Percentiles rank a stretch among this genome's conserved stretches.
Evolutionary conservation across 2,113 vertebrate species (phyloP).

Genomic region (Thunnus maccoyii): DNA sequence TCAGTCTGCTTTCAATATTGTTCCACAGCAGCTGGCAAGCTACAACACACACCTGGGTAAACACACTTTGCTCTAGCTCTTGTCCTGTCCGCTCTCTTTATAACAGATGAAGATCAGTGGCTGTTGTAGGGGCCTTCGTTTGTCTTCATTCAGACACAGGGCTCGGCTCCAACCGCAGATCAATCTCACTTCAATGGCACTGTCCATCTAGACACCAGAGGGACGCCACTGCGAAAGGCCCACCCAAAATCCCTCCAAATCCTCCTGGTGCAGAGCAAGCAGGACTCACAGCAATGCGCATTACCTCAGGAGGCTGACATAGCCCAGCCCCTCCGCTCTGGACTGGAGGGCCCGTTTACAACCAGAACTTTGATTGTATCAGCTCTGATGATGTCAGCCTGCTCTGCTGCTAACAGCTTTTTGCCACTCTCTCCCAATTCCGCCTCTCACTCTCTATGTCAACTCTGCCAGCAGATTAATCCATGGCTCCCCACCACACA

Average conservation of each 20-base stretch:
- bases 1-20: conserved; percentile 78
- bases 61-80: conserved; percentile 72
- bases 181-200: conserved; percentile 70
- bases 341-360: conserved; percentile 53
- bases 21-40: conserved; percentile 80
- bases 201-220: conserved; percentile 67
- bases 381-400: conserved; percentile 70
- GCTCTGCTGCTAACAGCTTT: conserved; percentile 59
- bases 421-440: conserved; percentile 55
- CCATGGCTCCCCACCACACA: conserved; percentile 40
- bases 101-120: conserved; percentile 61
- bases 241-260: conserved; percentile 71
- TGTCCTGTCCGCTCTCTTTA: conserved; percentile 60
- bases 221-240: conserved; percentile 55
- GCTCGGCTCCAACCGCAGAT: conserved; percentile 62
- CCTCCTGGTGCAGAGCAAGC: conserved; percentile 70
- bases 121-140: conserved; percentile 55
- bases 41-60: conserved; percentile 85
- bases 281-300: conserved; percentile 65
- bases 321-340: conserved; percentile 57
- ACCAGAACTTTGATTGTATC: conserved; percentile 69
- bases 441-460: conserved; percentile 33
- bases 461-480: conserved; percentile 60
- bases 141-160: conserved; percentile 71
- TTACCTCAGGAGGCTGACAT: conserved; percentile 77